Evolutionary conservation across 2,797 vertebrate species (phyloP).

Genomic region (Anabas testudineus): DNA sequence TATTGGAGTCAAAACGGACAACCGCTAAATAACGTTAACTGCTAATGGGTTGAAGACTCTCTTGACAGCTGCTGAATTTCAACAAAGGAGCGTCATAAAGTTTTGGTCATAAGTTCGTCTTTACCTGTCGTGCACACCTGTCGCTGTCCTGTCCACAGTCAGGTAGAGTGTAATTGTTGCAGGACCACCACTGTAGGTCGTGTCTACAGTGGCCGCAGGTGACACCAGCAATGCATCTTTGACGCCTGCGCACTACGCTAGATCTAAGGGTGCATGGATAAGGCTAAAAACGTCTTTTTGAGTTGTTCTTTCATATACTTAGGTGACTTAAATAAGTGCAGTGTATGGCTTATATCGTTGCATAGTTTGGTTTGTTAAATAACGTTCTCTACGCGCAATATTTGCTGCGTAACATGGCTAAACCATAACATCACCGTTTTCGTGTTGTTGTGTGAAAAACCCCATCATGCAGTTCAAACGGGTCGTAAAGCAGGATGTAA

Average conservation of each 20-base stretch:
- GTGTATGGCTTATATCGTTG: rapidly evolving
- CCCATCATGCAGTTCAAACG: background rate
- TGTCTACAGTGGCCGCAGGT: constrained; percentile 49
- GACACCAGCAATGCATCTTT: constrained; percentile 18
- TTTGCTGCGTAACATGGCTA: rapidly evolving
- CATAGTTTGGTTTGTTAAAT: rapidly evolving
- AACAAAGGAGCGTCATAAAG: background rate
- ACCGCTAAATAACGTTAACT: background rate
- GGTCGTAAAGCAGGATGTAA: constrained; percentile 39
- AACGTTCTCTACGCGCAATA: too few relatives aligned
- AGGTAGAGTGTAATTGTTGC: constrained; percentile 11
- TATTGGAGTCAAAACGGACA: constrained; percentile 28
- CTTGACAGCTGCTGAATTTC: constrained; percentile 22
- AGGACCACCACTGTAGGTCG: constrained; percentile 65
- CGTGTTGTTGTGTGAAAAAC: background rate
- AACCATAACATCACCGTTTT: rapidly evolving
- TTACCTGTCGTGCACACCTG: constrained; percentile 62
- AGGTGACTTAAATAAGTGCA: background rate
- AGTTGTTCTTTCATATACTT: background rate
- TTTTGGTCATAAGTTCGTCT: background rate
- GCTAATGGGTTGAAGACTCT: constrained; percentile 27
- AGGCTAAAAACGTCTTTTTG: too few relatives aligned
- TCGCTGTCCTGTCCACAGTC: constrained; percentile 31
- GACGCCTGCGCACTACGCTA: constrained; percentile 60
- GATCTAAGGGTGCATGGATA: background rate